Evolutionary conservation across 1,140 invertebrate species (phyloP).

Genomic region (Aphaenogaster rudis): DNA sequence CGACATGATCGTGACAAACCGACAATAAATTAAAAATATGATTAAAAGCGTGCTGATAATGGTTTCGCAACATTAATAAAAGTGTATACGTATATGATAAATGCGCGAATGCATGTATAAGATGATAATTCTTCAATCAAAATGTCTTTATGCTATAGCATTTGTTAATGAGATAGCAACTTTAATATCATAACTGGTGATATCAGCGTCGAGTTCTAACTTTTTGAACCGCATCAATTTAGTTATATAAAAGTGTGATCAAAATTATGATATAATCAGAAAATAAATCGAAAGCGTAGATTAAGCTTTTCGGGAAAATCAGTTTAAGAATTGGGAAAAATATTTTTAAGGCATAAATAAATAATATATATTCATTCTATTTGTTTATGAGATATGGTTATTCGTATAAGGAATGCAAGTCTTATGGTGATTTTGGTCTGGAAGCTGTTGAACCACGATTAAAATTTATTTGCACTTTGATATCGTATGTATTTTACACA

Average conservation of each 20-base stretch:
- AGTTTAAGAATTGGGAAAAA: background rate
- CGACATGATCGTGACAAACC: background rate
- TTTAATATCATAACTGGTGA: background rate
- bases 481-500: background rate
- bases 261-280: background rate
- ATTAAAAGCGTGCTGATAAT: background rate
- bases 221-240: background rate
- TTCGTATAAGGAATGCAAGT: background rate
- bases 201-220: background rate
- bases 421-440: background rate
- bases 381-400: background rate
- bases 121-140: slow-evolving; percentile 34
- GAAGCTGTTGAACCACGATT: background rate
- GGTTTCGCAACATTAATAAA: background rate
- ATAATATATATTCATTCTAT: background rate
- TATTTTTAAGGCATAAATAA: background rate
- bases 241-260: background rate
- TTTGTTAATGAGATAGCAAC: background rate
- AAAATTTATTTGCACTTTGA: background rate
- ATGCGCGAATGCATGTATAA: background rate
- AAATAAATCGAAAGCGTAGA: background rate
- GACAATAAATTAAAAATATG: slow-evolving; percentile 17
- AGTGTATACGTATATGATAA: background rate
- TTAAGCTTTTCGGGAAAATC: background rate
- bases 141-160: background rate